These are phyloP conservation scores for Teinopalpus imperialis DNA, from an alignment of 2,888 invertebrate species.

Conservation along the genomic window DNA sequence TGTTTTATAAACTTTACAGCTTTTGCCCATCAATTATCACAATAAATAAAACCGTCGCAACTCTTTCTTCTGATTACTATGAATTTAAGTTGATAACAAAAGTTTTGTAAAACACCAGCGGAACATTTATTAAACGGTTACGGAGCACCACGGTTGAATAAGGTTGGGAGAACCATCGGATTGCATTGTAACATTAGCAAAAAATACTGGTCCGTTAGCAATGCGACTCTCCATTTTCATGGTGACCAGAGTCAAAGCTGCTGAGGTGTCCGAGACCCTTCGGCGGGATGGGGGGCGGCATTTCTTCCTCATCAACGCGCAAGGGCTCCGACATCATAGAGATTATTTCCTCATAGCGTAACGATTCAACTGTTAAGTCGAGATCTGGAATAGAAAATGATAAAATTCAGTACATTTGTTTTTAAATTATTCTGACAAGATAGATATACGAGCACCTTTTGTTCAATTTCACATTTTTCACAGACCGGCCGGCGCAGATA, in stretches of 20 bases:
- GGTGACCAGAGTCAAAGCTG: conserved; percentile 73
- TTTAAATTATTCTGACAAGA: background rate
- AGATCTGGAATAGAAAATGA: conserved; percentile 49
- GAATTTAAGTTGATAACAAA: too few relatives aligned
- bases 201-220: conserved; percentile 43
- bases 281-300: conserved; percentile 73
- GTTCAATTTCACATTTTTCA: too few relatives aligned
- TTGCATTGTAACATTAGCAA: background rate
- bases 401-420: background rate
- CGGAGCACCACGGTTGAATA: too few relatives aligned
- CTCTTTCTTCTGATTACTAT: too few relatives aligned
- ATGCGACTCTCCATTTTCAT: conserved; percentile 71
- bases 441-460: too few relatives aligned
- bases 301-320: conserved; percentile 65
- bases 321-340: conserved; percentile 73
- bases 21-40: too few relatives aligned
- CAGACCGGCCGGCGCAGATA: background rate
- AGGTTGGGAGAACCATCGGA: background rate
- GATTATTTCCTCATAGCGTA: conserved; percentile 74
- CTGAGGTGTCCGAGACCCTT: conserved; percentile 71
- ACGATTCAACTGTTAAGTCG: conserved; percentile 65
- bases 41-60: too few relatives aligned
- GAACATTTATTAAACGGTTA: too few relatives aligned
- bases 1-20: too few relatives aligned
- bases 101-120: too few relatives aligned